phyloP scores from a whole-genome alignment of 2,797 vertebrate species.

The Carcharodon carcharias region DNA sequence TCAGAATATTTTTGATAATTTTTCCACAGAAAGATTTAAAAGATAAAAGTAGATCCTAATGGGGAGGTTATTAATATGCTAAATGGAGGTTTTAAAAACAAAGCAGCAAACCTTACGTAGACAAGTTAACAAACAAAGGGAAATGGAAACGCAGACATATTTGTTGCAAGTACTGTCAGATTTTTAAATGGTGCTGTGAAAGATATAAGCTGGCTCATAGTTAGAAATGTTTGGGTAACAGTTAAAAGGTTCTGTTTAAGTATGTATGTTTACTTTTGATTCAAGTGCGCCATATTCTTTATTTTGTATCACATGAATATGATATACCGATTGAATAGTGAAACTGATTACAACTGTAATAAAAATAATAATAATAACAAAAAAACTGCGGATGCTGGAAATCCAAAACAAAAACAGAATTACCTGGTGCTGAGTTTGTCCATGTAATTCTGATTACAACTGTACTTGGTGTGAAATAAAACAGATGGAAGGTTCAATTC shows the following conservation, averaged over 20 bases:
- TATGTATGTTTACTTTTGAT: background rate
- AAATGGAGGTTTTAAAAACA: background rate
- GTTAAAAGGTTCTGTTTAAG: background rate
- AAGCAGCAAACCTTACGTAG: background rate
- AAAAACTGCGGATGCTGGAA: no score
- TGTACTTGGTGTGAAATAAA: background rate
- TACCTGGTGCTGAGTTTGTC: no score
- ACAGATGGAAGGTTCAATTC: background rate
- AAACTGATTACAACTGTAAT: background rate
- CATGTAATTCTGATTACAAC: background rate
- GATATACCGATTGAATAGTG: background rate
- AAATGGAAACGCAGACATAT: background rate
- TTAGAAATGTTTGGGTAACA: background rate
- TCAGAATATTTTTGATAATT: no score
- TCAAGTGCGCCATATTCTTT: background rate
- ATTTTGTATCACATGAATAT: background rate
- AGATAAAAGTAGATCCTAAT: background rate
- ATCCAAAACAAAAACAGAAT: no score
- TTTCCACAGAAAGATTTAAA: background rate
- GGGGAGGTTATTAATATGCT: background rate
- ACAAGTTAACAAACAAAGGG: background rate
- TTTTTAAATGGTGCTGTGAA: background rate
- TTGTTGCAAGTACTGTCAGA: background rate
- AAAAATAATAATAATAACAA: no score
- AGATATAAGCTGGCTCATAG: background rate